A percentile compares a stretch with the other conserved stretches of the same genome.
phyloP scores from a whole-genome alignment of 1,140 invertebrate species.

The Holotrichia oblita region DNA sequence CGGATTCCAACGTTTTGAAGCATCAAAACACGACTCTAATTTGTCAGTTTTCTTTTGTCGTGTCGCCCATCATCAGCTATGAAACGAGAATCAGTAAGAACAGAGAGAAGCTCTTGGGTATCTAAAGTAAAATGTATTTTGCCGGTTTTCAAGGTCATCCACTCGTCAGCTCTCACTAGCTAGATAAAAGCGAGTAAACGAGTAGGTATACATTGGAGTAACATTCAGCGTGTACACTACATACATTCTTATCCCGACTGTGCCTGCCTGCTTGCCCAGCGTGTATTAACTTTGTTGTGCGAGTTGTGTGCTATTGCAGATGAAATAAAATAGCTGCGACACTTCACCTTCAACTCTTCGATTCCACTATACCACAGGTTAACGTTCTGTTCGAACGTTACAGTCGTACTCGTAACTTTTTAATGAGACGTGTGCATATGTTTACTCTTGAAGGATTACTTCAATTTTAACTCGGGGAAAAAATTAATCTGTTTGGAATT shows the following conservation, averaged over 20 bases:
- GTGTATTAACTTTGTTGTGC: not conserved
- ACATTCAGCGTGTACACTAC: not conserved
- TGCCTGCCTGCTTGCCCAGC: too few relatives aligned
- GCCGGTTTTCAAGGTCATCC: conserved; percentile 10
- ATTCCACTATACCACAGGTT: not conserved
- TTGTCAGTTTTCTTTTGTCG: conserved; percentile 20
- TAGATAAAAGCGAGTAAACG: not conserved
- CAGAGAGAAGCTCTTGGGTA: not conserved
- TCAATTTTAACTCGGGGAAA: too few relatives aligned
- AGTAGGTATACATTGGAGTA: conserved; percentile 9
- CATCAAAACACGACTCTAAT: not conserved
- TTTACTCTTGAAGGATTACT: too few relatives aligned
- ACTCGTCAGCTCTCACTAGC: conserved; percentile 14
- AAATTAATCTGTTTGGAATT: too few relatives aligned
- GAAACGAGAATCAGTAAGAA: not conserved
- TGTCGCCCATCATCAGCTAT: not conserved
- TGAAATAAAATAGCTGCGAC: conserved; percentile 15
- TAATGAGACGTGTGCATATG: not conserved
- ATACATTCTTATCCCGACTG: not conserved
- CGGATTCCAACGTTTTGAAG: not conserved
- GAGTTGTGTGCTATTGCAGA: not conserved
- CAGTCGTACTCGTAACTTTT: not conserved
- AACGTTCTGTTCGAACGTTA: not conserved
- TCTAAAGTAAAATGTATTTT: not conserved
- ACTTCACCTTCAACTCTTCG: conserved; percentile 13